Conservation (phyloP, 1,140 invertebrate species). For the Drosophila seguyi region DNA sequence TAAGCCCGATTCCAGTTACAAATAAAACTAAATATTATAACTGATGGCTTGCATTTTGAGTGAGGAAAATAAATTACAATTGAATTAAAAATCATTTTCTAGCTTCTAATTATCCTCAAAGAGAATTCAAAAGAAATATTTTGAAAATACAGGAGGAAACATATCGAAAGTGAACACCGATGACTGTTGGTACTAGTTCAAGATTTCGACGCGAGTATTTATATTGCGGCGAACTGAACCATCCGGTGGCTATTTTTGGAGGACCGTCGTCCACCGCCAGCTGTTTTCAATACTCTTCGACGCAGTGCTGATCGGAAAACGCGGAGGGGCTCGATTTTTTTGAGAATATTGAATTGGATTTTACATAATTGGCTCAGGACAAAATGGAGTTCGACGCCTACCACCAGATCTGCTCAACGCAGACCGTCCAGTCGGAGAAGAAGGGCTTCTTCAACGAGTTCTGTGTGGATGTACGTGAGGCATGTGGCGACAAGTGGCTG, state of each 20-base stretch:
- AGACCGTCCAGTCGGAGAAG: conserved; percentile 87
- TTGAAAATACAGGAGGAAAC: background rate
- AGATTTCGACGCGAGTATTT: conserved; percentile 53
- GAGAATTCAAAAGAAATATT: background rate
- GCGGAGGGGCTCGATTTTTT: conserved; percentile 39
- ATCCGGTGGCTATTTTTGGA: conserved; percentile 76
- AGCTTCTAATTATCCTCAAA: background rate
- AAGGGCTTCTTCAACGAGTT: conserved; percentile 88
- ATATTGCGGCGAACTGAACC: conserved; percentile 63
- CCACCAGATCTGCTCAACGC: conserved; percentile 86
- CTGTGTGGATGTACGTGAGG: conserved; percentile 84
- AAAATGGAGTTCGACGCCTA: conserved; percentile 80
- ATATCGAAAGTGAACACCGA: conserved; percentile 39
- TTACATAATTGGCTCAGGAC: conserved; percentile 57
- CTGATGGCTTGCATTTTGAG: conserved; percentile 18
- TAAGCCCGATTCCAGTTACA: conserved; percentile 76
- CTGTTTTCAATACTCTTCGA: conserved; percentile 65
- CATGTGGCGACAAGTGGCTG: conserved; percentile 86
- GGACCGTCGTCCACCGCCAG: conserved; percentile 54
- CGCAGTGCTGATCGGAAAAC: conserved; percentile 42
- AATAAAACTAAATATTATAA: conserved; percentile 62
- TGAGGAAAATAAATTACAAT: conserved; percentile 6
- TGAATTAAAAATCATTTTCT: background rate
- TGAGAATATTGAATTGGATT: conserved; percentile 35
- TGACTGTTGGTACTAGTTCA: conserved; percentile 39